A percentile compares a stretch with the other conserved stretches of the same genome.
Conservation (phyloP, 2,888 invertebrate species). For the Seira sanloemensis region DNA sequence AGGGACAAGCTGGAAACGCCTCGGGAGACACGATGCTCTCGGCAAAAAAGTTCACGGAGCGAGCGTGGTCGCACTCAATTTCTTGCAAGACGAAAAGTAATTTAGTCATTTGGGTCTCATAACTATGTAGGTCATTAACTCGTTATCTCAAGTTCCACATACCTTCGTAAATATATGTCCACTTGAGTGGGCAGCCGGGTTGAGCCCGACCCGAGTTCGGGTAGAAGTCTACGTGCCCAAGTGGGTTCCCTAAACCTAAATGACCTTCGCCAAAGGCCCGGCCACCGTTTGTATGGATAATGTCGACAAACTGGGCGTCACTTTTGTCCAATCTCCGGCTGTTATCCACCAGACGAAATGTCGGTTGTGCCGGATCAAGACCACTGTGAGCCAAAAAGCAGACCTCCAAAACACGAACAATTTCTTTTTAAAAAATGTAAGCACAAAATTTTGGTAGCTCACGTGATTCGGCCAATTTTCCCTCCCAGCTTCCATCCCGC, state of each 20-base stretch:
- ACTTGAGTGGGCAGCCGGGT: slow-evolving; percentile 32
- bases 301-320: slow-evolving; percentile 75
- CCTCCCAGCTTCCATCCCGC: slow-evolving; percentile 50
- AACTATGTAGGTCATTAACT: neutral
- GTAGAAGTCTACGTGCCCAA: slow-evolving; percentile 75
- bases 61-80: slow-evolving; percentile 70
- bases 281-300: slow-evolving; percentile 75
- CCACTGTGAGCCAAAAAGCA: neutral
- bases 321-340: slow-evolving; percentile 73
- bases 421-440: too few relatives aligned
- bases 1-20: slow-evolving; percentile 69
- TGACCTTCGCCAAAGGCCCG: slow-evolving; percentile 52
- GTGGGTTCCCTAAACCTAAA: slow-evolving; percentile 73
- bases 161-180: slow-evolving; percentile 34
- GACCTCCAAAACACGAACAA: too few relatives aligned
- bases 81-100: too few relatives aligned
- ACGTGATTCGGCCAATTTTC: slow-evolving; percentile 61
- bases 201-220: slow-evolving; percentile 74
- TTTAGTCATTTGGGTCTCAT: too few relatives aligned
- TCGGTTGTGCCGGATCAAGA: slow-evolving; percentile 71
- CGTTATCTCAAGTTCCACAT: too few relatives aligned
- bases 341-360: slow-evolving; percentile 73
- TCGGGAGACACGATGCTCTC: slow-evolving; percentile 68
- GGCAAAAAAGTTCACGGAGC: slow-evolving; percentile 67
- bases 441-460: slow-evolving; percentile 75